phyloP scores from a whole-genome alignment of 2,888 invertebrate genomes.

The Aspidiotus rigidus region DNA sequence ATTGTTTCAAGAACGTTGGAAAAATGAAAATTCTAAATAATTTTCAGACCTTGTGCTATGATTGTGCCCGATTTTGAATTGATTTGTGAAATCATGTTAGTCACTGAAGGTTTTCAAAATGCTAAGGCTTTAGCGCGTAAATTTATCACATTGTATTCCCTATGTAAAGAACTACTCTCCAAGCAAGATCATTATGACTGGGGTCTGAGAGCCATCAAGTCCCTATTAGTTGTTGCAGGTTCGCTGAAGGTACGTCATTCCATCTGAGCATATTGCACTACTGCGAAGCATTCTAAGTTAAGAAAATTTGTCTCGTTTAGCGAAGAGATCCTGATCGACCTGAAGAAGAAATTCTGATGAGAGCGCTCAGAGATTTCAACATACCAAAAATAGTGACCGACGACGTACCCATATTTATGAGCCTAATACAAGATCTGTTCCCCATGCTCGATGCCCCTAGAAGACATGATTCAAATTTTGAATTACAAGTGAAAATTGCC shows the following conservation, averaged over 20 bases:
- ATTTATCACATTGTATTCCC: constrained; percentile 84
- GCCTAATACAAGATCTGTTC: constrained; percentile 84
- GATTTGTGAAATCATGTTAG: constrained; percentile 94
- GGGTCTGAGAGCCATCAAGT: constrained; percentile 91
- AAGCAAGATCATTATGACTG: constrained; percentile 96
- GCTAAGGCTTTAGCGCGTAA: constrained; percentile 81
- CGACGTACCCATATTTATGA: constrained; percentile 86
- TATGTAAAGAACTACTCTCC: constrained; percentile 81
- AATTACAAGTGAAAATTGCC: constrained; percentile 65
- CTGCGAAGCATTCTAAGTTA: not conserved
- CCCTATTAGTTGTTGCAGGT: constrained; percentile 88
- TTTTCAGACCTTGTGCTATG: constrained; percentile 84
- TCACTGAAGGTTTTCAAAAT: constrained; percentile 89
- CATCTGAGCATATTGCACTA: not conserved
- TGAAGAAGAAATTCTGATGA: constrained; percentile 89
- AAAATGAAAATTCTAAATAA: not conserved
- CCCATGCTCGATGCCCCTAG: constrained; percentile 86
- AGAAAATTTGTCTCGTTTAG: constrained; percentile 41
- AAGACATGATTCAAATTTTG: constrained; percentile 75
- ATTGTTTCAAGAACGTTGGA: not conserved
- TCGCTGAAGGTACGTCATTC: constrained; percentile 60
- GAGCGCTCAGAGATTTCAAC: constrained; percentile 87
- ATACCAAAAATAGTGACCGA: constrained; percentile 90
- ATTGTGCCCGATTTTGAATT: constrained; percentile 93
- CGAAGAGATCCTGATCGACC: constrained; percentile 64